Percentiles rank a stretch among this genome's conserved stretches.
Evolutionary conservation across 64 coral and sea anemone genomes (phyloP).

Genomic region (Porites australiensis): DNA sequence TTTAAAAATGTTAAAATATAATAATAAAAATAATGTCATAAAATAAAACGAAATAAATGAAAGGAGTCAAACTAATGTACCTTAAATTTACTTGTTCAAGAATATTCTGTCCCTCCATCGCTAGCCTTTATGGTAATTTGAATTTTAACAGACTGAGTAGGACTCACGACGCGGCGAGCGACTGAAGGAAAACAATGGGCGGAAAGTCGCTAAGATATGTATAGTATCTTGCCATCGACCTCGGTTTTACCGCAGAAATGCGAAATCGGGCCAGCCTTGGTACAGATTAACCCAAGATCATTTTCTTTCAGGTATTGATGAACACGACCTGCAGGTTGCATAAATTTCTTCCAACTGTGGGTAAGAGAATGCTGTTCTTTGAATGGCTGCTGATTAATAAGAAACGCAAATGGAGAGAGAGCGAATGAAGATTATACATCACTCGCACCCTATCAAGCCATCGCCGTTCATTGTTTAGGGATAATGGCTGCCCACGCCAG

Average conservation of each 20-base stretch:
- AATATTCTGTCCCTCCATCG: neutral
- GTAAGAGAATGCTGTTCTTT: neutral
- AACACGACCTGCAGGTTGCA: neutral
- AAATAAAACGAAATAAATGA: neutral
- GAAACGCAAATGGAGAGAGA: conserved; percentile 27
- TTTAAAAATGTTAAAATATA: neutral
- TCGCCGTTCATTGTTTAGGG: neutral
- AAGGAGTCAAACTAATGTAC: neutral
- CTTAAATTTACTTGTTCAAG: conserved; percentile 3
- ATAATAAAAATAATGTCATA: too few species aligned
- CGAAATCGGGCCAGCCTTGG: conserved; percentile 10
- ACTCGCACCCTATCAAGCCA: conserved; percentile 18
- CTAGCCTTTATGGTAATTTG: neutral
- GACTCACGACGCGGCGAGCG: neutral
- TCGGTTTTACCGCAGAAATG: conserved; percentile 6
- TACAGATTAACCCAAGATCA: neutral
- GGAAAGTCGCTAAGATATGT: conserved; percentile 16
- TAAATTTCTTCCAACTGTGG: conserved; percentile 1
- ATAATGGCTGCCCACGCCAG: conserved; percentile 24
- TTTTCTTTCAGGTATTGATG: neutral
- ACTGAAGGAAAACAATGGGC: neutral
- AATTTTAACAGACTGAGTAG: neutral
- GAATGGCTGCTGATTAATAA: conserved; percentile 33
- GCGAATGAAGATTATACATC: conserved; percentile 24
- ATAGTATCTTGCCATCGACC: conserved; percentile 30